Percentiles rank a stretch among this genome's conserved stretches.
phyloP scores from a whole-genome alignment of 2,797 vertebrate species.

The Gallinago stenura region DNA sequence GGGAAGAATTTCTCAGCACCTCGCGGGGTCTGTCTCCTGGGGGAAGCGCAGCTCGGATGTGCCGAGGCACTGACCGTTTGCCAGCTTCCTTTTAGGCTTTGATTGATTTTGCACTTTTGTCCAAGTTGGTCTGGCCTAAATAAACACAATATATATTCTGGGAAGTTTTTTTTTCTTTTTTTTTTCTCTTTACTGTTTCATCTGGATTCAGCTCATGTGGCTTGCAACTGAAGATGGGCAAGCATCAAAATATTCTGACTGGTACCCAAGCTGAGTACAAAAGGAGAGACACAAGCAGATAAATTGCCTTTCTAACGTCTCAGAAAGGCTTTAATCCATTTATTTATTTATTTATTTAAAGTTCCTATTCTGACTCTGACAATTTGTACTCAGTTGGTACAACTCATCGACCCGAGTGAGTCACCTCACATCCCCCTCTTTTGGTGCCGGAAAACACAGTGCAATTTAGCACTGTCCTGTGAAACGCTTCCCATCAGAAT shows the following conservation, averaged over 20 bases:
- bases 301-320: slow-evolving; percentile 30
- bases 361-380: background rate
- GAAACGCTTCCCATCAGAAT: background rate
- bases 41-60: slow-evolving; percentile 10
- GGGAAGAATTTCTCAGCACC: slow-evolving; percentile 15
- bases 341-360: background rate
- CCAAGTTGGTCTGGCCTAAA: slow-evolving; percentile 43
- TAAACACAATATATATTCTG: slow-evolving; percentile 63
- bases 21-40: background rate
- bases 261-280: slow-evolving; percentile 18
- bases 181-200: slow-evolving; percentile 13
- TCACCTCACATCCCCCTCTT: background rate
- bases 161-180: background rate
- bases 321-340: slow-evolving; percentile 3
- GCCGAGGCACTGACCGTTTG: slow-evolving; percentile 11
- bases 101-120: slow-evolving; percentile 43
- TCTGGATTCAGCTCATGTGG: slow-evolving; percentile 53
- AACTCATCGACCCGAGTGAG: background rate
- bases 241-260: slow-evolving; percentile 53
- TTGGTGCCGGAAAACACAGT: background rate
- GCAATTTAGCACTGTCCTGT: background rate
- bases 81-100: slow-evolving; percentile 66
- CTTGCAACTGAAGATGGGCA: slow-evolving; percentile 32
- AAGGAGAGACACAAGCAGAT: slow-evolving; percentile 39
- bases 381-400: background rate